Evolutionary conservation across 2,113 vertebrate species (phyloP), one percentile per base, ranked within the genome.

Genomic region (Ailurus styani): DNA sequence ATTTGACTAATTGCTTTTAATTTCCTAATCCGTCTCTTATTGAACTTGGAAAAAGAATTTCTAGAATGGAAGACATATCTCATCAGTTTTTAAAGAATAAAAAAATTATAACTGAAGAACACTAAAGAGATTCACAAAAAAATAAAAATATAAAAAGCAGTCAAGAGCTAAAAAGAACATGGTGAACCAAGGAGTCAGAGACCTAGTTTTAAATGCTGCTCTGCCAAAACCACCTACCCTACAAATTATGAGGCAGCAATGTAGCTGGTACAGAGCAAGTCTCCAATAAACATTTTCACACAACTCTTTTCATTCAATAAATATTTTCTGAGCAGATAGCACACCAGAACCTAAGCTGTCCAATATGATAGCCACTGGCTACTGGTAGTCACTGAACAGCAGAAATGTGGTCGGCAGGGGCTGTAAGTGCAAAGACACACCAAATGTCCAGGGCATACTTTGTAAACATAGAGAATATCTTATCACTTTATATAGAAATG

Each of bases 1-100:
- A 12, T 95, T 92, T 91, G 47, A 79, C n/a, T 29, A 62, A 73
- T 31, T 95, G n/a, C 37, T 95, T 93, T 96, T 29, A 54, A 66
- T 79, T 29, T 91, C 60, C 70, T 45, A 72, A 83, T 66, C 15
- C 64, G 78, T 93, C 57, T 75, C 50, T 64, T 34, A 29, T 5
- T 45, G 37, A 88, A 77, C 37, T 10, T 50, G 34, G 54, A 73
- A 72, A 87, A 57, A 84, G 12, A 90, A 87, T 66, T 72, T 96
- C 82, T 95, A 78, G 34, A 77, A 90, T 54, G 54, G 75, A 54
- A 40, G 47, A 70, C 52, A 64, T 84, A 84, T 40, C 27, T 90
- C 45, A 82, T 2, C 13, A 94, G 50, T 50, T 70, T 72, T 75
- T 95, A 95, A 86, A 55, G 45, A 11, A 1, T n/a, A 91, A 50